Evolutionary conservation across 1,140 invertebrate species (phyloP).

Genomic region (Portunus trituberculatus): DNA sequence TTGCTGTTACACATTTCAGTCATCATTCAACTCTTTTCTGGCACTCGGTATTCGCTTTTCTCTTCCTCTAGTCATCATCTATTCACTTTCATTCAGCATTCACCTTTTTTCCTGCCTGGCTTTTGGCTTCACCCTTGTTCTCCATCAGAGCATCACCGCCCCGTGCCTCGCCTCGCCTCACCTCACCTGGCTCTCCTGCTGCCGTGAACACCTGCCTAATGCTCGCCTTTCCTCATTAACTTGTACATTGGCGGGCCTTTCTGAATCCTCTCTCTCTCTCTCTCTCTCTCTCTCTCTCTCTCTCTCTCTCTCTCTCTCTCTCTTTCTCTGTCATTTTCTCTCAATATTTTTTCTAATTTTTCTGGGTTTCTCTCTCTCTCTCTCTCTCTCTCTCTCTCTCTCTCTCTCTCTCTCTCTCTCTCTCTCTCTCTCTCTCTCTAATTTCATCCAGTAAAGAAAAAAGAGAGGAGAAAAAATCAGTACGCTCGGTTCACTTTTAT

Average conservation of each 20-base stretch:
- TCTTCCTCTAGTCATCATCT: slow-evolving; percentile 39
- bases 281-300: too few species aligned
- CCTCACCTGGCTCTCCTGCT: too few species aligned
- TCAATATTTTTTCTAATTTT: neutral
- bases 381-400: neutral
- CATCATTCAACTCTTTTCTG: neutral
- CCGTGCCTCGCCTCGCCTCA: too few species aligned
- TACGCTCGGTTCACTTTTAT: too few species aligned
- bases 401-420: too few species aligned
- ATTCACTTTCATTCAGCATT: neutral
- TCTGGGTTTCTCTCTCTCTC: too few species aligned
- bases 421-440: neutral
- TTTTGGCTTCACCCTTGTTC: neutral
- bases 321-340: slow-evolving; percentile 33
- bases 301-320: neutral
- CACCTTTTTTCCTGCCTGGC: neutral
- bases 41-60: slow-evolving; percentile 5
- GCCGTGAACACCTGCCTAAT: too few species aligned
- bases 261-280: neutral
- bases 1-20: too few species aligned
- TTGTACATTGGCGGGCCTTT: too few species aligned
- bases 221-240: too few species aligned
- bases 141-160: too few species aligned
- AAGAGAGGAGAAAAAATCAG: too few species aligned
- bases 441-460: neutral